Conservation (phyloP, 2,797 vertebrate genomes). For the Kryptopterus vitreolus region DNA sequence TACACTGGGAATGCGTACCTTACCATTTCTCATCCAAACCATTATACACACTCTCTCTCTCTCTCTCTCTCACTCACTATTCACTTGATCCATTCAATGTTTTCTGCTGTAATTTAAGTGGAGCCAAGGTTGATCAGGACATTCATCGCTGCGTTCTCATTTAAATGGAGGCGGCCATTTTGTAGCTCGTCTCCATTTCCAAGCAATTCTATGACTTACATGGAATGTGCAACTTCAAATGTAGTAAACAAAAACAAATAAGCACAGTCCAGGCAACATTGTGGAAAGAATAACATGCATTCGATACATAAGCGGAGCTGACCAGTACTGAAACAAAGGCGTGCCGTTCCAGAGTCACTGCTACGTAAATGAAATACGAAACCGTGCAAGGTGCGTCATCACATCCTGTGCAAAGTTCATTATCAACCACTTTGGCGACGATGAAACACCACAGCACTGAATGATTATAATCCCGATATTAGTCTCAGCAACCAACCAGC, state of each 20-base stretch:
- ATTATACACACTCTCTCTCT: not conserved
- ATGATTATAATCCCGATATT: not conserved
- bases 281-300: not conserved
- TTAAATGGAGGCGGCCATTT: not conserved
- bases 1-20: conserved; percentile 31
- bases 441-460: not conserved
- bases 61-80: not conserved
- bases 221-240: not conserved
- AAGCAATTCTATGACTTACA: not conserved
- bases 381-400: conserved; percentile 1
- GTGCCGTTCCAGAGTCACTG: not conserved
- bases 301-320: not conserved
- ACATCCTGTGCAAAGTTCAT: not conserved
- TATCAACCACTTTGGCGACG: not conserved
- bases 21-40: not conserved
- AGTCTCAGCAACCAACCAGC: not conserved
- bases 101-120: not conserved
- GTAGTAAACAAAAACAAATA: not conserved
- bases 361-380: conserved; percentile 9
- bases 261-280: too few relatives aligned
- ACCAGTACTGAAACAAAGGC: conserved; percentile 6
- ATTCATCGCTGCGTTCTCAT: not conserved
- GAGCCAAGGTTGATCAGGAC: not conserved
- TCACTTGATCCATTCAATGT: not conserved
- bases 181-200: conserved; percentile 12